A percentile compares a stretch with the other conserved stretches of the same genome.
Evolutionary conservation across 2,888 invertebrate genomes (phyloP).

Genomic region (Eupithecia inturbata): DNA sequence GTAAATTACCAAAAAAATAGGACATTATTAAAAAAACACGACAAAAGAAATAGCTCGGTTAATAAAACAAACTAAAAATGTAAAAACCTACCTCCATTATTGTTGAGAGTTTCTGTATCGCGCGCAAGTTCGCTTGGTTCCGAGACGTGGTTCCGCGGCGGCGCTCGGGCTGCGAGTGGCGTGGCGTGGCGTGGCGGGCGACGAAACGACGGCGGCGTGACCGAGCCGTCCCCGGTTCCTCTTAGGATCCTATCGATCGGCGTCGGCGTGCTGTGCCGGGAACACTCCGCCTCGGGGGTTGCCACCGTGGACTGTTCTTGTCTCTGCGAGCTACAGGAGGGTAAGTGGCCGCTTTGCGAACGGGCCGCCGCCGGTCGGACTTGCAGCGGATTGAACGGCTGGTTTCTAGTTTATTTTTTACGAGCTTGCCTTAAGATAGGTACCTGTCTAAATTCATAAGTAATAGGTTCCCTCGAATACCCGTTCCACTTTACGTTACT

Average conservation of each 20-base stretch:
- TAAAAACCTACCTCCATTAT: conserved; percentile 19
- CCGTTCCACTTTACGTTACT: too few species aligned
- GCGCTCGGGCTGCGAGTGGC: conserved; percentile 45
- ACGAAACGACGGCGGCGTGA: not conserved
- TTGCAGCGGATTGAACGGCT: not conserved
- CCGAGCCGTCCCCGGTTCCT: conserved; percentile 26
- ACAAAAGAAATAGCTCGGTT: not conserved
- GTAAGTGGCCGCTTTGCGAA: not conserved
- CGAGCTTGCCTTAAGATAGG: too few species aligned
- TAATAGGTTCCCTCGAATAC: too few species aligned
- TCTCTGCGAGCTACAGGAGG: not conserved
- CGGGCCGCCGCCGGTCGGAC: not conserved
- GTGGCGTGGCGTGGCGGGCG: not conserved
- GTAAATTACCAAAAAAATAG: not conserved
- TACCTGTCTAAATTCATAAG: too few species aligned
- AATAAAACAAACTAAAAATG: not conserved
- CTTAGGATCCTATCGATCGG: conserved; percentile 68
- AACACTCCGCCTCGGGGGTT: conserved; percentile 38
- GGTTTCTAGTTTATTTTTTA: too few species aligned
- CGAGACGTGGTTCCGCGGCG: conserved; percentile 37
- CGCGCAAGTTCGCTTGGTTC: conserved; percentile 10
- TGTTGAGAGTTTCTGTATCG: not conserved
- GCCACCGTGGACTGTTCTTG: conserved; percentile 30
- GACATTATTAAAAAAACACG: not conserved
- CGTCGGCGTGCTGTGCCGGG: conserved; percentile 64